Percentiles rank a stretch among this genome's conserved stretches.
Evolutionary conservation across 2,113 vertebrate species (phyloP).

Genomic region (Boleophthalmus pectinirostris): DNA sequence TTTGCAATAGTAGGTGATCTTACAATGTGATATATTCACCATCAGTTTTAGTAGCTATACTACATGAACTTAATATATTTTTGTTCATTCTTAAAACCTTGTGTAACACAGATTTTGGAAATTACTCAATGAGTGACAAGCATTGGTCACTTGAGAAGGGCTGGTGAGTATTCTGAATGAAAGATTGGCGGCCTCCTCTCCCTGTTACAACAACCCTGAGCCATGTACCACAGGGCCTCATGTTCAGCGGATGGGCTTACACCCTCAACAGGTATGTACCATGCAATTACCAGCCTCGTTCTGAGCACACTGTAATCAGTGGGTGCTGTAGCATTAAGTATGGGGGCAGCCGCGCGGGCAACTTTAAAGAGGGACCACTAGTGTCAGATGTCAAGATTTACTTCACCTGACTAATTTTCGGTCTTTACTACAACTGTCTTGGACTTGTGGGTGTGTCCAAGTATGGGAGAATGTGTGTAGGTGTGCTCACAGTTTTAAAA

Average conservation of each 20-base stretch:
- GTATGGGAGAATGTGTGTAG: conserved; percentile 71
- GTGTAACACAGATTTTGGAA: background rate
- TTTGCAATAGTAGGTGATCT: background rate
- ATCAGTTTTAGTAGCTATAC: background rate
- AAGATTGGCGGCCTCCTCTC: conserved; percentile 28
- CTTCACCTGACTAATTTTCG: conserved; percentile 40
- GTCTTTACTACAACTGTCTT: conserved; percentile 8
- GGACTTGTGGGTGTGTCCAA: conserved; percentile 54
- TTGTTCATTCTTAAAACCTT: background rate
- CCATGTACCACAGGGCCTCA: conserved; percentile 42
- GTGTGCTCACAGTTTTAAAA: conserved; percentile 66
- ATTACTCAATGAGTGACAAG: background rate
- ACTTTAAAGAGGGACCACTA: conserved; percentile 55
- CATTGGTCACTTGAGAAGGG: background rate
- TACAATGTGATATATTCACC: no score
- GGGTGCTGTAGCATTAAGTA: conserved; percentile 59
- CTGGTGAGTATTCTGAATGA: conserved; percentile 22
- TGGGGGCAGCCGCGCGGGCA: conserved; percentile 43
- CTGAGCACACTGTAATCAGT: conserved; percentile 67
- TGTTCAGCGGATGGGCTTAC: conserved; percentile 60
- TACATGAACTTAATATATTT: background rate
- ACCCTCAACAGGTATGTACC: conserved; percentile 75
- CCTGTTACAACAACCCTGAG: conserved; percentile 25
- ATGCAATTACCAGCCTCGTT: conserved; percentile 65
- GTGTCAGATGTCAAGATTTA: conserved; percentile 61